Conservation (phyloP, 92 coral and sea anemone species). For the Blastomussa wellsi region DNA sequence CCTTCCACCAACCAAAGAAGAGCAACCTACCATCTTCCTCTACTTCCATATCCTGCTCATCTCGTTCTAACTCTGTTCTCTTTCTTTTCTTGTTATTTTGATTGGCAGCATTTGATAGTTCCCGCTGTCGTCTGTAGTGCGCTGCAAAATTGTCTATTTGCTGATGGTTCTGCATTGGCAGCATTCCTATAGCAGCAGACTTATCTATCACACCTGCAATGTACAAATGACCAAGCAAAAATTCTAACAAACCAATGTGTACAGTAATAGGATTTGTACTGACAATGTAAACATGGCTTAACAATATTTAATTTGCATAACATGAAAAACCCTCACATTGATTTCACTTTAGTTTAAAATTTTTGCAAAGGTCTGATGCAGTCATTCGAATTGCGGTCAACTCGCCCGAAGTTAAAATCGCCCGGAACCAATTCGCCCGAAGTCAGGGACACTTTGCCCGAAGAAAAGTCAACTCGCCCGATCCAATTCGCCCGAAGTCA, state of each 20-base stretch:
- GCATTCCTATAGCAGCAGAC: slow-evolving; percentile 52
- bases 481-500: no score
- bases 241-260: not conserved
- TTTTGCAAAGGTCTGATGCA: no score
- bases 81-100: slow-evolving; percentile 60
- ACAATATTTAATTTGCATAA: no score
- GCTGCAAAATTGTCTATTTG: slow-evolving; percentile 50
- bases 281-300: no score
- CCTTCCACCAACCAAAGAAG: not conserved
- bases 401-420: no score
- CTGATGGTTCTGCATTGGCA: slow-evolving; percentile 71
- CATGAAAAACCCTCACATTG: no score
- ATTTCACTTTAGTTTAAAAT: no score
- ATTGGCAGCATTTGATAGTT: not conserved
- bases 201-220: slow-evolving; percentile 68
- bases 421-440: no score
- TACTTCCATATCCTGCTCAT: slow-evolving; percentile 87
- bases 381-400: no score
- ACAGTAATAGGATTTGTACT: no score
- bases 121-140: slow-evolving; percentile 38
- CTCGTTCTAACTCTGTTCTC: slow-evolving; percentile 46
- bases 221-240: not conserved
- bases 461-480: no score
- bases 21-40: slow-evolving; percentile 74
- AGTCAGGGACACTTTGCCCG: no score